Base-by-base conservation (phyloP, 2,888 invertebrate species). In the Sarcophaga subvicina region DNA sequence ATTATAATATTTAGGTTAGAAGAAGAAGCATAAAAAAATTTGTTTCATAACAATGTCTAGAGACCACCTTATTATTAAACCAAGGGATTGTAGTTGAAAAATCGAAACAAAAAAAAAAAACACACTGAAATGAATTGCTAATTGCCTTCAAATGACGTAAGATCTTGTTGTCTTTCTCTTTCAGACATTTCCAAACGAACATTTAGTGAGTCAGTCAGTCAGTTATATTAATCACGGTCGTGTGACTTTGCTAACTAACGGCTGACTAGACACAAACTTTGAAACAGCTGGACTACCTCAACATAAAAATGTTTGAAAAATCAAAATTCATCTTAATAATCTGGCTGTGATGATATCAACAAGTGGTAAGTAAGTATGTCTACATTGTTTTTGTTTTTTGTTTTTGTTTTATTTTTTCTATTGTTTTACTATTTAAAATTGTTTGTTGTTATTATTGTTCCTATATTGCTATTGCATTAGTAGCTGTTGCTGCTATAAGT, bases 191-290 rank as follows among this genome's bases (percentile, higher is more conserved):
- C 3, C 11, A 49, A 11, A 12, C 49, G 6, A 49, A 14, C 14
- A 14, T 49, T 49, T 20, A 27, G 47, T 25, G 60, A 14, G 11
- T 11, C 49, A 14, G 37, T 72, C 37, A 70, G 62, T 20, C 47
- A 80, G 59, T 77, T 69, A 86, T 86, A 80, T 75, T 86, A 83
- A 86, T 83, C 80, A 83, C 25, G 59, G 72, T 83, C 72, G 86
- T 86, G 86, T 77, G 86, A 86, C 80, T 66, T 66, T 62, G 25
- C 12, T 49, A 14, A 14, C 49, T 64, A 76, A 64, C 64, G 25
- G 14, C 11, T 20, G 27, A 37, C 37, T 20, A 20, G 17, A 25
- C 22, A 25, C 22, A 25, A 37, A 66, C 37, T 11, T 22, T 14
- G 17, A 22, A 27, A 12, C 60, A 25, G 47, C 22, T 60, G 45